Conservation (phyloP, 2,113 vertebrate genomes). For the Pteruthius melanotis region DNA sequence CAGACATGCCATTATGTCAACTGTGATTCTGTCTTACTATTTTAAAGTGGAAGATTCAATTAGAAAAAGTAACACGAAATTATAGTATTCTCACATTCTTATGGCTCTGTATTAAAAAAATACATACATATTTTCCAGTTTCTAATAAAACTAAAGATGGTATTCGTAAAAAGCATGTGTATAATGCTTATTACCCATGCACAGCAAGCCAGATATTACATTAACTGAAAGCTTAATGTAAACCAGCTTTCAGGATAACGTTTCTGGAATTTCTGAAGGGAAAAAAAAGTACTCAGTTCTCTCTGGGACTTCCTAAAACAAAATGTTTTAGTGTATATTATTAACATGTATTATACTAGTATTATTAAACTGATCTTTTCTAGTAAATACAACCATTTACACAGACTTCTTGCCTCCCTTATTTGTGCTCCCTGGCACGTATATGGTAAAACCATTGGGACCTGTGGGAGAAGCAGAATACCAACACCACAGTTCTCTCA, state of each 20-base stretch:
- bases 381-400: neutral
- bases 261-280: neutral
- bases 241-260: neutral
- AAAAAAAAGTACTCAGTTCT: neutral
- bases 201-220: neutral
- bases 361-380: neutral
- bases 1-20: neutral
- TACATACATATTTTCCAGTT: neutral
- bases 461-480: neutral
- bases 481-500: neutral
- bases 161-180: neutral
- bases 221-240: slow-evolving; percentile 25
- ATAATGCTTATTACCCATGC: neutral
- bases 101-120: neutral
- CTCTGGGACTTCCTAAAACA: neutral
- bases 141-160: neutral
- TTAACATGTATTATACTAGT: neutral
- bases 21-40: neutral
- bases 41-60: neutral
- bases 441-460: neutral
- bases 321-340: neutral
- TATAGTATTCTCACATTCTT: neutral
- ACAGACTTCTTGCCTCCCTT: neutral
- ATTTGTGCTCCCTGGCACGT: neutral
- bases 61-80: neutral